Evolutionary conservation across 92 coral and sea anemone genomes (phyloP), one percentile per base, ranked within the genome.

Genomic region (Epizoanthus scotinus): DNA sequence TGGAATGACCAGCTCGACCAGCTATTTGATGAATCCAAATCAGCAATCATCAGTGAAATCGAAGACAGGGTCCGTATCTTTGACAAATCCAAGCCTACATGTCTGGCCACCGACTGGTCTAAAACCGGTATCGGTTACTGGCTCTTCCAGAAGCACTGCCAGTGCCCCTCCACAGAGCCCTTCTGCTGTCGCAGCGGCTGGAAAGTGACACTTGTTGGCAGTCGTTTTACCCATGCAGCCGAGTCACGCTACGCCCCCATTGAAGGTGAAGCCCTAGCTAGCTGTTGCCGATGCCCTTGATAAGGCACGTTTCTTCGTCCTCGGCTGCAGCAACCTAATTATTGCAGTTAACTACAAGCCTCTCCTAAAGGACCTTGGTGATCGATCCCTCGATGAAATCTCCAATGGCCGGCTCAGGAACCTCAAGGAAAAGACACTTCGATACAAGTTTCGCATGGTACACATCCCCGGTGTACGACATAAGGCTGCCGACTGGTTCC

Each of bases 151-250:
- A 82, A 86, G 62, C 93, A 90, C 69, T 90, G 90, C 83, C 49
- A 50, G 7, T 90, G 90, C 22, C 49, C 63, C 27, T 62, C 86
- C 70, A 47, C 63, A 0, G 69, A 81, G 25, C 87, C 94, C 25
- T 90, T 87, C 85, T 86, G 89, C 84, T 89, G 88, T 50, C 72
- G 12, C 62, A 83, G 78, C 14, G 86, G 93, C 64, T 89, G 94
- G 94, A 90, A 87, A 12, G 38, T 87, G 25, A 87, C 94, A 1
- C 73, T n/a, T 90, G 91, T 84, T 12, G 85, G 94, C 13, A 90
- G 94, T 83, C 70, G 87, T 42, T 90, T 87, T 79, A 90, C 94
- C 24, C 90, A 82, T 27, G 78, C 90, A 0, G 90, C 90, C 1
- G 83, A 86, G 26, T 86, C 93, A 12, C 50, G 87, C 28, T 90